Evolutionary conservation across 2,888 invertebrate species (phyloP), one percentile per base, ranked within the genome.

Genomic region (Hartigia nigra): DNA sequence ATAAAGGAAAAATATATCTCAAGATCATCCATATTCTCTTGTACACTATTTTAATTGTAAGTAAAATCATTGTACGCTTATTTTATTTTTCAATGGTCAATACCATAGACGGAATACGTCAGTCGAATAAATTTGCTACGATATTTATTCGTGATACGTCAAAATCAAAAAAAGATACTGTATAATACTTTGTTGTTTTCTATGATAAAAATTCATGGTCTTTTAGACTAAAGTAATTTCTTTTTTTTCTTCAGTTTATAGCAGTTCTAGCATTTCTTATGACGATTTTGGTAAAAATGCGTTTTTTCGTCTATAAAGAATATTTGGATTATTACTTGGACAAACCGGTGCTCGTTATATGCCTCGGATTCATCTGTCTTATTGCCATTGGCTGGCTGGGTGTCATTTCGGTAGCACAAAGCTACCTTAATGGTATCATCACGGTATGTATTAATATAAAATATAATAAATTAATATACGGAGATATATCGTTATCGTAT

Each of bases 281-380:
- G n/a, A 78, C 70, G 14, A 14, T 77, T 4, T 37, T 31, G 31
- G 75, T 75, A 35, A 77, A 31, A 37, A 31, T 23, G 31, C n/a
- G 39, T n/a, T 69, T 75, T 0, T 70, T 31, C 14, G 55, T 69
- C 1, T 75, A 55, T 31, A 12, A 14, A 37, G 35, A 35, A 14
- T 78, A 74, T 69, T 70, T 77, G 32, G 39, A 75, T 32, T 79
- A 79, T 74, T 79, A 79, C 36, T 37, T 74, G 32, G 78, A 79
- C 69, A 79, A 35, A 12, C 78, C 78, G 35, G 36, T 76, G 4
- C 4, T 76, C 32, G 69, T 76, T n/a, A 31, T 79, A 14, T 32
- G 70, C 36, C 14, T 34, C 9, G 76, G 76, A 12, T 76, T 76
- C n/a, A 31, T 74, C 4, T 23, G 34, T 4, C 31, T 76, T 12